Base-by-base conservation (phyloP, 1,140 invertebrate species). In the Saccostrea glomerata region DNA sequence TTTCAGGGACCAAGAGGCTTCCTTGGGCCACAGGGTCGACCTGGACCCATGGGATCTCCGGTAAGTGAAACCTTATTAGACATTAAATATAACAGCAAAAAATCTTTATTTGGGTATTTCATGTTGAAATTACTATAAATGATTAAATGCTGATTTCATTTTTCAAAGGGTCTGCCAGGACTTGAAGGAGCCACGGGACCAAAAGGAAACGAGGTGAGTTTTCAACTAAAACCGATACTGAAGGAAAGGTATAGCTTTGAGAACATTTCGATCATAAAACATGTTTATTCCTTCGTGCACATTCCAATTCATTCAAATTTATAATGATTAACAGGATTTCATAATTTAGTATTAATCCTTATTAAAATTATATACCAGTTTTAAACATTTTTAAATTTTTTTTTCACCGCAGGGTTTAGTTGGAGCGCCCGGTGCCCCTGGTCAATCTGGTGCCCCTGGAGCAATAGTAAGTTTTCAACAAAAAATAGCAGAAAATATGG, bases 11-110 rank as follows among this genome's bases (percentile, higher is more conserved):
- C 91, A 70, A 88, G 93, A 86, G 93, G 93, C n/a, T 92, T 93
- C 60, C 96, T 97, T 88, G 97, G 97, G 12, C 96, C 97, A 9
- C 95, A 97, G 94, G 97, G 97, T 66, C 97, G 97, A 92, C 96
- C 97, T 40, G 97, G 97, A 40, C 96, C 96, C 6, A 94, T 96
- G 56, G 97, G 97, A 47, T 93, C 95, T 23, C 92, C 93, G 77
- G 95, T 97, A 73, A 96, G 96, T 70, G 47, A 47, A 47, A 47
- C 47, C 47, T 47, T 0, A 7, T 47, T 0, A 6, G 47, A 6
- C 47, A 47, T 7, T 7, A 47, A 6, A 47, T 47, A 9, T 47
- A 1, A 47, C 47, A 7, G 47, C 2, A 47, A 7, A 7, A 6
- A 47, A 0, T 47, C 5, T 47, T 47, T 47, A 2, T 5, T 7